Evolutionary conservation across 2,888 invertebrate genomes (phyloP), one percentile per base, ranked within the genome.

Genomic region (Pocota personata): DNA sequence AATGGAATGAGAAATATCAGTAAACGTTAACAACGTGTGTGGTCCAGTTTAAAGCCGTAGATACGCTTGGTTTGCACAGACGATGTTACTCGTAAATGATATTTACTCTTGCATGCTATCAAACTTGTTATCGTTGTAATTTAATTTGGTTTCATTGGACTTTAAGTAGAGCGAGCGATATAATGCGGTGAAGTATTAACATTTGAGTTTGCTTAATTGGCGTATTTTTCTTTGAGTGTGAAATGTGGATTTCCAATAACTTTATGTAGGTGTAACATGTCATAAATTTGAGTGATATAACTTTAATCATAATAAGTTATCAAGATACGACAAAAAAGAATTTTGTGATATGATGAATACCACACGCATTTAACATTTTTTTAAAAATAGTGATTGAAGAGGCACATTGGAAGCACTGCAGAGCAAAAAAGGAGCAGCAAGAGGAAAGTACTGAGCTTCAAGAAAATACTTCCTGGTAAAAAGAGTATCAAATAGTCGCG

Each of bases 61-160:
- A 50, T 48, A 12, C 24, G 3, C n/a, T 50, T 10, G 19, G 46
- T 19, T 48, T 40, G 40, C 40, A 6, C 6, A 14, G 14, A 40
- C 6, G 37, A 37, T 37, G 40, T 40, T 14, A n/a, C n/a, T n/a
- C n/a, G n/a, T n/a, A 6, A 40, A 14, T 1, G 40, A 48, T 12
- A 48, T 19, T 48, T 21, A 21, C 19, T 21, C 48, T 21, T 2
- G 21, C 21, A 48, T 19, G 48, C 19, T 48, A 30, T 27, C 24
- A 27, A 50, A 27, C n/a, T 50, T 50, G 24, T 50, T 50, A 50
- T 50, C 50, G n/a, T 50, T 24, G 50, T 50, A 50, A 50, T 50
- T 50, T 50, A 10, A 50, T 50, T 50, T 50, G 50, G 12, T 48
- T 48, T 48, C 12, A 48, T 48, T 48, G 48, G 48, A 48, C 48